Percentiles rank a stretch among this genome's conserved stretches.
phyloP scores from a whole-genome alignment of 2,113 vertebrate genomes.

The Geococcyx californianus region DNA sequence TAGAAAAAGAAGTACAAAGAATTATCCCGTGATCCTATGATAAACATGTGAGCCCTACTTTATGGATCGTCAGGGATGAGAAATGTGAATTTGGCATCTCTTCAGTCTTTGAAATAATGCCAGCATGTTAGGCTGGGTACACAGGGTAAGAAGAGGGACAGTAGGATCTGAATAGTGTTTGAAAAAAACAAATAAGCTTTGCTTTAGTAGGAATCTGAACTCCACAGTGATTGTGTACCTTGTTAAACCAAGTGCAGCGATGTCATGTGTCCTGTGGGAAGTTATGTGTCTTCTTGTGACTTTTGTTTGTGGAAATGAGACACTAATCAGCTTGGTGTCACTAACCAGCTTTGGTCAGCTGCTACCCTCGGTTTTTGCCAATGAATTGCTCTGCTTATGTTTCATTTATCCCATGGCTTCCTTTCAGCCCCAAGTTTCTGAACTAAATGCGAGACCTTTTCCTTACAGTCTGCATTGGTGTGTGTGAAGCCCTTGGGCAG shows the following conservation, averaged over 20 bases:
- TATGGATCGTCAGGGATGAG: slow-evolving; percentile 45
- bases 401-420: slow-evolving; percentile 8
- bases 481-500: not conserved
- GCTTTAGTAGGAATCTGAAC: slow-evolving; percentile 1
- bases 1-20: slow-evolving; percentile 52
- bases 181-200: not conserved
- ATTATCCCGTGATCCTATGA: slow-evolving; percentile 54
- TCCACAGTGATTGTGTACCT: not conserved
- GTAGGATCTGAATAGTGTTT: not conserved
- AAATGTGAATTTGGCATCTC: slow-evolving; percentile 51
- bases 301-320: slow-evolving; percentile 40
- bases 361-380: slow-evolving; percentile 31
- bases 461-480: not conserved
- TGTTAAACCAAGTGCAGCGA: not conserved
- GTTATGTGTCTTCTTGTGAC: slow-evolving; percentile 35
- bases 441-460: not conserved
- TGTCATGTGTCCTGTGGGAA: slow-evolving; percentile 18
- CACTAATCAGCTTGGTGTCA: slow-evolving; percentile 36
- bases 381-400: not conserved
- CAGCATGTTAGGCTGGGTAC: slow-evolving; percentile 2
- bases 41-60: slow-evolving; percentile 41
- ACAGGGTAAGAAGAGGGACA: not conserved
- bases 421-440: not conserved
- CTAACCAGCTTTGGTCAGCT: slow-evolving; percentile 45
- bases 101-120: slow-evolving; percentile 23